Base-by-base conservation (phyloP, 2,888 invertebrate species). In the Cyaniris semiargus region DNA sequence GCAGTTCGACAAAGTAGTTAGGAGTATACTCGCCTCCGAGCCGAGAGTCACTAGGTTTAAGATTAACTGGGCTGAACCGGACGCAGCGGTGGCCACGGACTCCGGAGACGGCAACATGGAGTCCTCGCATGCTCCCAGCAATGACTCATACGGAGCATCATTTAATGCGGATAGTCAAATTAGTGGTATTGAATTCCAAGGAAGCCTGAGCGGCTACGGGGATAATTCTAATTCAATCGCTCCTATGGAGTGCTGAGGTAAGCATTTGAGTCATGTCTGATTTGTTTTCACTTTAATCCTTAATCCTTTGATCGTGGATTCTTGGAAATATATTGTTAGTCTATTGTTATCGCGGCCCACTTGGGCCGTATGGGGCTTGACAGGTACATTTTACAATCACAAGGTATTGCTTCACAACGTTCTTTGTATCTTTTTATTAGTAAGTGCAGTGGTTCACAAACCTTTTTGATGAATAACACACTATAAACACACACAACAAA, bases 41-140 rank as follows among this genome's bases (percentile, higher is more conserved):
- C 99, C 99, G 0, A 95, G 99, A 85, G 99, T 99, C 3, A 99
- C 99, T 3, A 95, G 94, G 76, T 99, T 99, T 89, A 99, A 99
- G 93, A 99, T 99, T 76, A 98, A 99, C 86, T 99, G 99, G 99
- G 98, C 98, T 79, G 98, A 98, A 80, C 93, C 95, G 0, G 95
- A 95, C 74, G 94, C 91, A 0, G 89, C 87, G 23, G 87, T 84
- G 0, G 86, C 88, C 0, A 81, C 87, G 0, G 90, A 92, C 76
- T 87, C 91, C 0, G 91, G 88, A 0, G 93, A 92, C 76, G 89
- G 89, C 0, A 92, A 92, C 77, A 76, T 93, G 23, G 91, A 90
- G 79, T 84, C 85, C 0, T 82, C 88, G 0, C 90, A 90, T 79
- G 91, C 90, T 0, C 91, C 91, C 0, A 91, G 90, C 58, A 93